Conservation (phyloP, 2,888 invertebrate genomes). For the Drosophila tanythrix region DNA sequence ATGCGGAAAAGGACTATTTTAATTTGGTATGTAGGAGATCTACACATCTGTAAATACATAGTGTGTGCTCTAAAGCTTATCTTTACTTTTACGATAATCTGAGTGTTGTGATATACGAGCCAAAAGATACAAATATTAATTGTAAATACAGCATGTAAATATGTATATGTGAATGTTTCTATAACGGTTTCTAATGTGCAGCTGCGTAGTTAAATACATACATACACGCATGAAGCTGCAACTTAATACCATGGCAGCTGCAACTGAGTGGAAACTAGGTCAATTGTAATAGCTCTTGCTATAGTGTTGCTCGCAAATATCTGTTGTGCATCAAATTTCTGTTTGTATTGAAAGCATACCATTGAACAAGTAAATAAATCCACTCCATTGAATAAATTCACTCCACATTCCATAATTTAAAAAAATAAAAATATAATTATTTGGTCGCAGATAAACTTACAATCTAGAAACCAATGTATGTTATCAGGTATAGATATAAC, state of each 20-base stretch:
- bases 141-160: background rate
- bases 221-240: constrained; percentile 11
- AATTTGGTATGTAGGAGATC: constrained; percentile 64
- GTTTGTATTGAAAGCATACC: background rate
- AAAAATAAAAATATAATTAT: background rate
- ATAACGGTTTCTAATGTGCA: background rate
- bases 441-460: background rate
- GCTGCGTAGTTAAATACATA: constrained; percentile 2
- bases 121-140: background rate
- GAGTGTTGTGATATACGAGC: constrained; percentile 1
- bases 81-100: background rate
- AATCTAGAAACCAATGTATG: background rate
- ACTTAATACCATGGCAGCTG: background rate
- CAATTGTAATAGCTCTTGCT: background rate
- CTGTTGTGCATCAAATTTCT: background rate
- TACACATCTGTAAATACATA: constrained; percentile 28
- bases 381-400: background rate
- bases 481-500: constrained; percentile 9
- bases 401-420: background rate
- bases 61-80: background rate
- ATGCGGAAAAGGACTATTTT: constrained; percentile 69
- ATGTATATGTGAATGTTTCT: background rate
- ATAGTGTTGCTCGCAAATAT: background rate
- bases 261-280: constrained; percentile 7
- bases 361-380: background rate